Conservation (phyloP, 2,797 vertebrate genomes). For the Tenualosa ilisha region DNA sequence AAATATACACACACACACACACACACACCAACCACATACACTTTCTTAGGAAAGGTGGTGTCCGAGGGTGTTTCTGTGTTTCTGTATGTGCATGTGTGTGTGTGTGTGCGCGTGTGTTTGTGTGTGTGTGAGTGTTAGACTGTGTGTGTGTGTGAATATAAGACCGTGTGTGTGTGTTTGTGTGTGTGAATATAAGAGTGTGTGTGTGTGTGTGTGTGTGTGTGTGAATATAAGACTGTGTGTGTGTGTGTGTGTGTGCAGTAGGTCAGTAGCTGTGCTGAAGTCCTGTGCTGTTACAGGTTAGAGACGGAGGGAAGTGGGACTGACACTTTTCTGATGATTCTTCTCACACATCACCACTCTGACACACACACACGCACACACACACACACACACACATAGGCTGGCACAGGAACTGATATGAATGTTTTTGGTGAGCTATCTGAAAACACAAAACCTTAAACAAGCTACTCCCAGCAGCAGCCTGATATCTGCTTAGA, state of each 20-base stretch:
- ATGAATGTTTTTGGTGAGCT: not conserved
- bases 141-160: no score
- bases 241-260: not conserved
- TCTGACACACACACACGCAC: not conserved
- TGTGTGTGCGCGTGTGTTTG: not conserved
- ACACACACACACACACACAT: not conserved
- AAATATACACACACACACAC: constrained; percentile 9
- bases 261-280: no score
- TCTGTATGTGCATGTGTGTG: not conserved
- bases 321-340: not conserved
- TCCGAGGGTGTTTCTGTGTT: not conserved
- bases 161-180: no score
- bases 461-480: not conserved
- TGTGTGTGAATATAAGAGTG: not conserved
- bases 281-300: no score
- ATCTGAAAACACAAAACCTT: not conserved
- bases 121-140: no score
- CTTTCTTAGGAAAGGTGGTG: no score
- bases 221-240: not conserved
- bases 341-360: no score
- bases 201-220: not conserved
- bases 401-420: no score
- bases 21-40: not conserved
- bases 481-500: not conserved
- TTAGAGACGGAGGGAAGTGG: no score